Evolutionary conservation across 2,888 invertebrate species (phyloP), one percentile per base, ranked within the genome.

Genomic region (Smittia aterrima): DNA sequence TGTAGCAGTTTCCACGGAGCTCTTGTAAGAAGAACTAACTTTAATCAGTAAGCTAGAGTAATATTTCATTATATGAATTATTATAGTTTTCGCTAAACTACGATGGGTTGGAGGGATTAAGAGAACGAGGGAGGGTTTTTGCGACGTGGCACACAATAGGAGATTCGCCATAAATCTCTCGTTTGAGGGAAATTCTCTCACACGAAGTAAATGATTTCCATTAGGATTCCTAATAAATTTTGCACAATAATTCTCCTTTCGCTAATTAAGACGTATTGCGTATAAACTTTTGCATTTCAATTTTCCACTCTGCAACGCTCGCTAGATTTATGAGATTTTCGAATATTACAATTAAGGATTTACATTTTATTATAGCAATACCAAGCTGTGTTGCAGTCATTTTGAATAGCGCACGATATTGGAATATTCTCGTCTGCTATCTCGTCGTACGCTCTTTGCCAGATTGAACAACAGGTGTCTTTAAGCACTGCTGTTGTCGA

Each of bases 261-360:
- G 58, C 67, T 67, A 67, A 67, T 67, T 67, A 67, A 67, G 67
- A 67, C 47, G 67, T 41, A 67, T 67, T 67, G 67, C 41, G 67
- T 20, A 40, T 27, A 27, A 67, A 41, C 20, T 40, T 67, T 40
- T 67, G 40, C 67, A 24, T 40, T 40, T 41, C 64, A 20, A 27
- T 64, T n/a, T 27, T 1, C 64, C 25, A 64, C 25, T 13, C 27
- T 27, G 20, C 53, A 67, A 66, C 25, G 27, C 22, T 67, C 22
- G 16, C 11, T 9, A 18, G 72, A 72, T 72, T 72, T 72, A 72
- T 72, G 38, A 40, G 38, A 62, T 18, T 70, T 47, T 24, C n/a
- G 54, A 70, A 58, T 62, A 72, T 72, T 62, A 72, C 72, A 62
- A 72, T 72, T 62, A 72, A 72, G 72, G 62, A 72, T 72, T 72